Evolutionary conservation across 2,888 invertebrate genomes (phyloP).

Genomic region (Mayetiola destructor): DNA sequence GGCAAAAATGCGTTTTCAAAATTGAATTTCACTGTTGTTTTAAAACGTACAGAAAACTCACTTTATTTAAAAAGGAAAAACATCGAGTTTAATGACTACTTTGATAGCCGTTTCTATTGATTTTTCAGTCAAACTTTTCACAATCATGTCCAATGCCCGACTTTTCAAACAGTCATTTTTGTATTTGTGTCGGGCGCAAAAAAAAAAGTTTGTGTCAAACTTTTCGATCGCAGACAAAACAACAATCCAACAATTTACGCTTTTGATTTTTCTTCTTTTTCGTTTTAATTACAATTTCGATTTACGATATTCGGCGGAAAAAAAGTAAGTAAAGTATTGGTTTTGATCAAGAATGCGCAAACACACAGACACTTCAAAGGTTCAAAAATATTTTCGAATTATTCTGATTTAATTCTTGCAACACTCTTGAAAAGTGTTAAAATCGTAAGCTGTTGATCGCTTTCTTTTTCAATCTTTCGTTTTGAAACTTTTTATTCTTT

Average conservation of each 20-base stretch:
- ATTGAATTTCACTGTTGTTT: background rate
- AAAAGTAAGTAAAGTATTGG: background rate
- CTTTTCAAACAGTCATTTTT: background rate
- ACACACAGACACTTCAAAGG: too few relatives aligned
- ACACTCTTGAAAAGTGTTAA: too few relatives aligned
- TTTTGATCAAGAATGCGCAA: too few relatives aligned
- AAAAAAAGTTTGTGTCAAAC: constrained; percentile 7
- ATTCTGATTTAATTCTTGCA: too few relatives aligned
- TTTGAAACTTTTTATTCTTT: too few relatives aligned
- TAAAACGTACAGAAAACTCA: background rate
- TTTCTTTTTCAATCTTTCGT: too few relatives aligned
- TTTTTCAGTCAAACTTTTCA: background rate
- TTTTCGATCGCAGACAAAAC: background rate
- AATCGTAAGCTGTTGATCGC: too few relatives aligned
- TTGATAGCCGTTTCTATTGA: background rate
- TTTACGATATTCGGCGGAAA: too few relatives aligned
- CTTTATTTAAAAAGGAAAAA: too few relatives aligned
- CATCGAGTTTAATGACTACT: background rate
- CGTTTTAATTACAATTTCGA: constrained; percentile 3
- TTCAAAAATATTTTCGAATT: too few relatives aligned
- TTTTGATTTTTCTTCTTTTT: background rate
- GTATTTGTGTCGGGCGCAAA: too few relatives aligned
- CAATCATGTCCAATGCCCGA: constrained; percentile 4
- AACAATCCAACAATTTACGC: background rate
- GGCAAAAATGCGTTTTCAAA: background rate